A percentile compares a stretch with the other conserved stretches of the same genome.
These are phyloP conservation scores for Sylvilagus bachmani DNA, from an alignment of 2,113 vertebrate genomes.

Conservation along the genomic window DNA sequence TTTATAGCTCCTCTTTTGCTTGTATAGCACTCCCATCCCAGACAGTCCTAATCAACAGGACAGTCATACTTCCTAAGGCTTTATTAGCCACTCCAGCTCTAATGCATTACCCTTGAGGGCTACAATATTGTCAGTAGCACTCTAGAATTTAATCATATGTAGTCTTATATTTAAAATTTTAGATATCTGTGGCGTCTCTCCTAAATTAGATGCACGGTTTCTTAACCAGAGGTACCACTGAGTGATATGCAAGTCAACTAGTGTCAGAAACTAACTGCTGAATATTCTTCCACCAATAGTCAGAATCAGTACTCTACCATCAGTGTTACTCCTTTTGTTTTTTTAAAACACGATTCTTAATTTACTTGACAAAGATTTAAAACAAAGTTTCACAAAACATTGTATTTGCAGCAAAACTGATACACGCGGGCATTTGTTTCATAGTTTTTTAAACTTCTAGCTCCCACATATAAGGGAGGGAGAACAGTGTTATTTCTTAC, in stretches of 20 bases:
- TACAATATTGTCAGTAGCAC: neutral
- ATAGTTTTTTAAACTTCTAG: too few relatives aligned
- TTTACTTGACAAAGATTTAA: too few relatives aligned
- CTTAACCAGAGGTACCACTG: slow-evolving; percentile 32
- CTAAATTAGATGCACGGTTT: slow-evolving; percentile 14
- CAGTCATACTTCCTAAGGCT: neutral
- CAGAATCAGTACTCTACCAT: neutral
- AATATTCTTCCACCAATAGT: neutral
- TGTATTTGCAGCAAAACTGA: too few relatives aligned
- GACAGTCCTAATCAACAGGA: slow-evolving; percentile 28
- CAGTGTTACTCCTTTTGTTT: slow-evolving; percentile 3
- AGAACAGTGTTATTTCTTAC: too few relatives aligned
- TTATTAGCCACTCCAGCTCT: slow-evolving; percentile 34
- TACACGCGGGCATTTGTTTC: too few relatives aligned
- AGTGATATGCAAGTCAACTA: neutral
- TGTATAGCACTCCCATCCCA: neutral
- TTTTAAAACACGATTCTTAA: neutral
- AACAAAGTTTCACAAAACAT: too few relatives aligned
- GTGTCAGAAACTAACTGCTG: neutral
- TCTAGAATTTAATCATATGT: neutral
- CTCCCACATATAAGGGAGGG: too few relatives aligned
- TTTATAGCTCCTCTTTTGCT: slow-evolving; percentile 22
- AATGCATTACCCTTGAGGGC: neutral
- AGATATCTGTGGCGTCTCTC: slow-evolving; percentile 20
- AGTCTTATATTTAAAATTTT: slow-evolving; percentile 15